Percentiles rank a stretch among this genome's conserved stretches.
phyloP scores from a whole-genome alignment of 2,888 invertebrate genomes.

The Mythimna loreyi region DNA sequence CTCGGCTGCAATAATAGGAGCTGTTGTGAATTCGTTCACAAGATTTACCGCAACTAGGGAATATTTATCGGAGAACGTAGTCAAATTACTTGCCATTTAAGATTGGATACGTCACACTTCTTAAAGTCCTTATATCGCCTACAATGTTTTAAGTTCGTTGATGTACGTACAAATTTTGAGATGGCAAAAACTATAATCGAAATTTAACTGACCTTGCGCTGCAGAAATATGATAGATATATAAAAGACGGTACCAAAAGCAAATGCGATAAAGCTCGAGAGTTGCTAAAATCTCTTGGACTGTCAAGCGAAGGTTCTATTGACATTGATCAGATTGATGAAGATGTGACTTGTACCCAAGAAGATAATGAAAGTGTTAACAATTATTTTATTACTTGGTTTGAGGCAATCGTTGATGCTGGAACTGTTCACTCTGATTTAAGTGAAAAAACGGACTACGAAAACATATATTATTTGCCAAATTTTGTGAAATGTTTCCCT shows the following conservation, averaged over 20 bases:
- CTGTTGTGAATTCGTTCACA: slow-evolving; percentile 22
- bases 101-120: slow-evolving; percentile 37
- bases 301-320: slow-evolving; percentile 17
- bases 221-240: slow-evolving; percentile 25
- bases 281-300: slow-evolving; percentile 18
- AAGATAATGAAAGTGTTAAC: slow-evolving; percentile 13
- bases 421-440: slow-evolving; percentile 9
- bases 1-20: slow-evolving; percentile 25
- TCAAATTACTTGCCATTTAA: slow-evolving; percentile 15
- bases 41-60: slow-evolving; percentile 23
- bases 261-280: slow-evolving; percentile 33
- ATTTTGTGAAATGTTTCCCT: too few relatives aligned
- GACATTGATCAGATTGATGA: slow-evolving; percentile 5
- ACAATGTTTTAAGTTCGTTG: slow-evolving; percentile 34
- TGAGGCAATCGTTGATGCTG: slow-evolving; percentile 18
- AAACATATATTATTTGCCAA: too few relatives aligned
- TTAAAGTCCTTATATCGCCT: slow-evolving; percentile 27
- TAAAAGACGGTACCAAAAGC: slow-evolving; percentile 28
- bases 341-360: slow-evolving; percentile 5
- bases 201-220: slow-evolving; percentile 26
- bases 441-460: slow-evolving; percentile 12
- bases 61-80: slow-evolving; percentile 25
- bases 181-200: slow-evolving; percentile 18
- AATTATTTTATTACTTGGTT: slow-evolving; percentile 18
- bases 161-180: slow-evolving; percentile 13